These are phyloP conservation scores for Cercopithecus mona DNA, from an alignment of 2,113 vertebrate species.

Conservation along the genomic window DNA sequence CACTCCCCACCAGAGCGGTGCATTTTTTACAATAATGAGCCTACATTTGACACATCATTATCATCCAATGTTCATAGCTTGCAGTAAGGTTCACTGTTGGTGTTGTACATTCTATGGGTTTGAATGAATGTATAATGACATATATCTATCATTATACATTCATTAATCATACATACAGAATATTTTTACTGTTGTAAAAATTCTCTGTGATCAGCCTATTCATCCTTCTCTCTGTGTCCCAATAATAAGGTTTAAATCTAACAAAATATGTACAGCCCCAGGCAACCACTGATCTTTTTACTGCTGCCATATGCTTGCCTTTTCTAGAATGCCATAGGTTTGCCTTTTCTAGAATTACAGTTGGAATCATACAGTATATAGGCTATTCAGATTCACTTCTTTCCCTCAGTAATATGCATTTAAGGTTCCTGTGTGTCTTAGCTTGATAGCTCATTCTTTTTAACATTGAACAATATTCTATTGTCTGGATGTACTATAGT, in stretches of 20 bases:
- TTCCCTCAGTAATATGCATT: not conserved
- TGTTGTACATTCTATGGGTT: not conserved
- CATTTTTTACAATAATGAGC: not conserved
- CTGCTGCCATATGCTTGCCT: not conserved
- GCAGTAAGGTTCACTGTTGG: not conserved
- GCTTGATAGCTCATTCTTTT: not conserved
- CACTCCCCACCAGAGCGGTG: not conserved
- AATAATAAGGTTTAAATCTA: not conserved
- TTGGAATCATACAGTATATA: not conserved
- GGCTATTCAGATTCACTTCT: not conserved
- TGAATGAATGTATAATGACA: not conserved
- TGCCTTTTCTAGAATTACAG: not conserved
- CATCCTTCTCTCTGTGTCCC: not conserved
- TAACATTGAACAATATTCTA: not conserved
- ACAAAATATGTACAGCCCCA: not conserved
- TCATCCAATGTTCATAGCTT: not conserved
- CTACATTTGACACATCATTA: not conserved
- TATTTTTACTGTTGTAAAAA: not conserved
- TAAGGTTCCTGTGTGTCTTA: not conserved
- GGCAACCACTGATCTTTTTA: not conserved
- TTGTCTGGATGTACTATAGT: not conserved
- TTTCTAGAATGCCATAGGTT: not conserved
- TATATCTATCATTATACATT: not conserved
- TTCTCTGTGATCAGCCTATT: not conserved
- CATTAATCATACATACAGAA: not conserved